phyloP scores from a whole-genome alignment of 2,797 vertebrate species.

The Amniataba percoides region DNA sequence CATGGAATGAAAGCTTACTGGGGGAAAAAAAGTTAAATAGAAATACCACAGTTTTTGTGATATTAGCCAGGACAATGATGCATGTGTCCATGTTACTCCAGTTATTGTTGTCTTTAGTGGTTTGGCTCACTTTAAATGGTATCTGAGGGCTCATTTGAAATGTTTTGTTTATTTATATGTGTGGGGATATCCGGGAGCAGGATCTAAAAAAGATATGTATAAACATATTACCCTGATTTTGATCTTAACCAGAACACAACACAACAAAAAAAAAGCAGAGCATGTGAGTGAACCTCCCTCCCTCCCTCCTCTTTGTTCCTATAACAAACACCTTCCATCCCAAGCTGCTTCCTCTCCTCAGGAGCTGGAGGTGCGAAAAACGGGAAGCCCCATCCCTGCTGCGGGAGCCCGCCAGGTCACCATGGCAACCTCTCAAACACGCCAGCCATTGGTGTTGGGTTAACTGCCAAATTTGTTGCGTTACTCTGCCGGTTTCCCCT shows the following conservation, averaged over 20 bases:
- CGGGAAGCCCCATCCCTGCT: conserved; percentile 57
- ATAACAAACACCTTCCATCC: conserved; percentile 66
- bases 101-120: conserved; percentile 59
- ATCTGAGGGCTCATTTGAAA: conserved; percentile 62
- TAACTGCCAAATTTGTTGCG: conserved; percentile 76
- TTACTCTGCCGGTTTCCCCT: conserved; percentile 66
- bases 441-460: conserved; percentile 63
- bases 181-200: conserved; percentile 51
- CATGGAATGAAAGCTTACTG: conserved; percentile 37
- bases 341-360: conserved; percentile 51
- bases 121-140: conserved; percentile 53
- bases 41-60: conserved; percentile 54
- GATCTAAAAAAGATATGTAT: conserved; percentile 55
- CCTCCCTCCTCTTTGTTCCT: conserved; percentile 45
- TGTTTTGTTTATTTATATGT: conserved; percentile 64
- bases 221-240: conserved; percentile 61
- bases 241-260: conserved; percentile 55
- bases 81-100: conserved; percentile 52
- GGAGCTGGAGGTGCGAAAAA: conserved; percentile 56
- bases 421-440: conserved; percentile 76
- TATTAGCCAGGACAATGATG: conserved; percentile 66
- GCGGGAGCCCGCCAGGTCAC: conserved; percentile 58
- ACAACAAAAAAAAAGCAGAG: not conserved
- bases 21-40: conserved; percentile 29
- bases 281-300: conserved; percentile 12